Base-by-base conservation (phyloP, 2,888 invertebrate genomes). In the Agrenia bidenticulata region DNA sequence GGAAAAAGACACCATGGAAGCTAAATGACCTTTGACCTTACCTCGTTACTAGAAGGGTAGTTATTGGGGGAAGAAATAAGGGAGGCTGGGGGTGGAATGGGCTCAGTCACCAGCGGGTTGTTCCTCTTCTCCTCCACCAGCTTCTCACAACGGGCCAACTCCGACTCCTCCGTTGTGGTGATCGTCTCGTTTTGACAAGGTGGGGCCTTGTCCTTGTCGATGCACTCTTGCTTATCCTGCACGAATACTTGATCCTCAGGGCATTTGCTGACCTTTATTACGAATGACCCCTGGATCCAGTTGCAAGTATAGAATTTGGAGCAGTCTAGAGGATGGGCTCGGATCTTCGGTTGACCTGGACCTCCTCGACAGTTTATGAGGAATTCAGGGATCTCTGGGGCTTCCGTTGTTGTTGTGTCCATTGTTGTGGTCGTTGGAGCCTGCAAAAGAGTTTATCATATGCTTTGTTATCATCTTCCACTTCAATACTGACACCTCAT, bases 251-350 rank as follows among this genome's bases (percentile, higher is more conserved):
- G 27, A 11, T 65, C 72, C 7, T 69, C 69, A 41, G 66, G 65
- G 53, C 75, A 75, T 45, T 70, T 75, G 53, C 57, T 63, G 2
- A 75, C 63, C 57, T 72, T 72, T 17, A 75, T 73, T 45, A 69
- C 53, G 66, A 75, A 75, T 1, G 69, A 56, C 7, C 73, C 71
- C 17, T 71, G 70, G 50, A 69, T 63, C 67, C 67, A 75, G 21
- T 71, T 69, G 53, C 75, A 75, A 13, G 66, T 67, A 62, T 75
- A 75, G 56, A 66, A 75, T 62, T 70, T 73, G 13, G 61, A 45
- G 27, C 75, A 75, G 45, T 75, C 73, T 17, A 69, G 51, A 32
- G 75, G 75, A 66, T 73, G 72, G 17, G 75, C 67, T 15, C 73
- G 63, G 41, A 73, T 67, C 61, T 68, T 61, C 1, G 63, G 67